Conservation (phyloP, 2,888 invertebrate genomes). For the Acanthosepion pharaonis region DNA sequence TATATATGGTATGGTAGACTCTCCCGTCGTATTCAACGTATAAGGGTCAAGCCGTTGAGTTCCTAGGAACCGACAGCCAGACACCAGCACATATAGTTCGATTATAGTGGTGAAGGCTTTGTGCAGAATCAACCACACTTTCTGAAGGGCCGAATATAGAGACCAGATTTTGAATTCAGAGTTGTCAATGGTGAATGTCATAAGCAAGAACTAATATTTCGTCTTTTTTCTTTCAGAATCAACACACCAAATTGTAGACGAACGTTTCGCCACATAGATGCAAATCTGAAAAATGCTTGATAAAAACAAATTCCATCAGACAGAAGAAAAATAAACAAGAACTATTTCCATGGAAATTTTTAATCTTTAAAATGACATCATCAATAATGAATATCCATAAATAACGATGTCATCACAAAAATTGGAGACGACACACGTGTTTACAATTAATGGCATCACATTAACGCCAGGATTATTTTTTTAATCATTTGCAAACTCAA, state of each 20-base stretch:
- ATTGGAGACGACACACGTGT: neutral
- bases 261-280: neutral
- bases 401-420: neutral
- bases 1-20: too few relatives aligned
- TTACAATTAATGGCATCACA: neutral
- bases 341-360: too few relatives aligned
- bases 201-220: neutral
- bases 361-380: neutral
- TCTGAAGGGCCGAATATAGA: too few relatives aligned
- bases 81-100: too few relatives aligned
- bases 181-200: neutral
- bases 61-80: too few relatives aligned
- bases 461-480: neutral
- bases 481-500: neutral
- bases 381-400: neutral
- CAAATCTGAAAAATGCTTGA: neutral
- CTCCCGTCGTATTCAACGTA: too few relatives aligned
- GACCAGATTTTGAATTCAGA: too few relatives aligned
- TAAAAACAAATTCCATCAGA: neutral
- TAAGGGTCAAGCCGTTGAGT: too few relatives aligned
- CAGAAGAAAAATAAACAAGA: neutral
- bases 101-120: too few relatives aligned
- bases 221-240: neutral
- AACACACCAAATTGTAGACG: slow-evolving; percentile 40
- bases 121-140: too few relatives aligned